Evolutionary conservation across 2,113 vertebrate species (phyloP), one percentile per base, ranked within the genome.

Genomic region (Urocynchramus pylzowi): DNA sequence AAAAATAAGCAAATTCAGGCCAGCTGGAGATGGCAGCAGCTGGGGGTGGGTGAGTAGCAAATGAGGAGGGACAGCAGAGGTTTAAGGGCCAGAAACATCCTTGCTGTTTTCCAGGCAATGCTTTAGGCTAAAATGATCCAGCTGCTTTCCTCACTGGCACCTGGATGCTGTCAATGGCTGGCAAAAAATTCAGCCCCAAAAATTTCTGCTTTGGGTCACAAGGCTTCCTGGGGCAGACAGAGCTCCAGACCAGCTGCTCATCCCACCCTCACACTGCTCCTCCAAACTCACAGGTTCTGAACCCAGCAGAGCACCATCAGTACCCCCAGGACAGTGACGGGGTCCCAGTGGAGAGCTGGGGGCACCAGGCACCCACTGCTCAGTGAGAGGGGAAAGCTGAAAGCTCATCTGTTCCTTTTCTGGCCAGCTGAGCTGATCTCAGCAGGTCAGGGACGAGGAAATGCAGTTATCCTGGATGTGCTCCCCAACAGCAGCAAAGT

Each of bases 31-130:
- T 21, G 67, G 84, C 5, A 1, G 44, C 60, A 56, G 42, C 65
- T 6, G 0, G 0, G 8, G 54, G 39, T 0, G 3, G 39, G 31
- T 3, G 28, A 44, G 18, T 1, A 16, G 49, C 49, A 56, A 9
- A 2, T 2, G 9, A 76, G 63, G 50, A 54, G 7, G 35, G 18
- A 59, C 3, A 67, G 28, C 22, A 57, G 53, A 76, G 37, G 8
- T 33, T 35, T 39, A 37, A 64, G 41, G 53, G 33, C 13, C 35
- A 92, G 42, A 69, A 83, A 73, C 1, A 5, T 21, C 71, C 68
- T 80, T 35, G 44, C 53, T 67, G 44, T 44, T 91, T 84, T 57
- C 64, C 41, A 60, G 41, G 81, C 2, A 0, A 53, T 53, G 30
- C 73, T 93, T 64, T 31, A 77, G 59, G 44, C 31, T 57, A 47